Percentiles rank a stretch among this genome's conserved stretches.
These are phyloP conservation scores for Rhagoletis pomonella DNA, from an alignment of 1,140 invertebrate species.

Conservation along the genomic window DNA sequence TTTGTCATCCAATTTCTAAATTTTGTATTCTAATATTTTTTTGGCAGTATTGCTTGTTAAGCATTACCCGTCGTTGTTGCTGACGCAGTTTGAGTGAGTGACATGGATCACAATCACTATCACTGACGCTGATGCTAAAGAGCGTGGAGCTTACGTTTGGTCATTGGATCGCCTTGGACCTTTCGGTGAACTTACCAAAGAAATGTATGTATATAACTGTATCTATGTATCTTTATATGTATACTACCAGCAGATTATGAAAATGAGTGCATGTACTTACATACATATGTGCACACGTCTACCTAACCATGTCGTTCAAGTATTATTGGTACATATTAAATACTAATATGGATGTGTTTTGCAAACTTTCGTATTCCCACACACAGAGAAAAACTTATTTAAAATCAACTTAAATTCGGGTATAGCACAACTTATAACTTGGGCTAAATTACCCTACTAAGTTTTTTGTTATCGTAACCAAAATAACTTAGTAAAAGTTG, in stretches of 20 bases:
- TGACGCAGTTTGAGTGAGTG: constrained; percentile 14
- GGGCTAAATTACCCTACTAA: too few relatives aligned
- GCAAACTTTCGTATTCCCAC: too few relatives aligned
- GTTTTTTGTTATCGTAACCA: too few relatives aligned
- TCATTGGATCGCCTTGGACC: constrained; percentile 38
- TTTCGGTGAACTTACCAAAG: constrained; percentile 4
- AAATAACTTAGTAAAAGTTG: too few relatives aligned
- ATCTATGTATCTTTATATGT: background rate
- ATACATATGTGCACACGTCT: background rate
- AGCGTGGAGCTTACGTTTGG: background rate
- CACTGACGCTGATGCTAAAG: background rate
- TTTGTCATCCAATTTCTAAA: constrained; percentile 41
- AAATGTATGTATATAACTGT: background rate
- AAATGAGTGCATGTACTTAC: background rate
- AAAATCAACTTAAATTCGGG: too few relatives aligned
- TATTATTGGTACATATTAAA: too few relatives aligned
- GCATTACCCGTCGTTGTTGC: background rate
- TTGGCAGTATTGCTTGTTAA: background rate
- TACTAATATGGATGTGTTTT: too few relatives aligned
- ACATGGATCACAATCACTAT: background rate
- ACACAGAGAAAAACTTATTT: too few relatives aligned
- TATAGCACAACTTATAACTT: too few relatives aligned
- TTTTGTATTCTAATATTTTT: constrained; percentile 24
- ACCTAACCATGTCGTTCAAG: too few relatives aligned
- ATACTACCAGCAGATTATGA: background rate